Evolutionary conservation across 2,113 vertebrate species (phyloP).

Genomic region (Malurus alboscapulatus): DNA sequence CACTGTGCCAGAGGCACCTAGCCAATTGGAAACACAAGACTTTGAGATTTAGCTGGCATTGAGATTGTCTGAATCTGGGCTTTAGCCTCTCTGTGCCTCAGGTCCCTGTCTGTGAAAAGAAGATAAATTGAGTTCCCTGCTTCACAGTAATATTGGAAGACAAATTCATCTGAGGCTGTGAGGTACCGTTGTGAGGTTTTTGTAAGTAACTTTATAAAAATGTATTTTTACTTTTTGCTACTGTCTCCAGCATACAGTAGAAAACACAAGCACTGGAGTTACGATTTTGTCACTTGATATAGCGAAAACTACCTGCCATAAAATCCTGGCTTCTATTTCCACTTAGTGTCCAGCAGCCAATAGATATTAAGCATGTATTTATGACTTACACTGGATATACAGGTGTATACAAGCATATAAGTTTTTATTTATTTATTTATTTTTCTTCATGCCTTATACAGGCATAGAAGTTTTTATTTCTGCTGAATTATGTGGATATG

Average conservation of each 20-base stretch:
- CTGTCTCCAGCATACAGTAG: neutral
- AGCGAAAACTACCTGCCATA: neutral
- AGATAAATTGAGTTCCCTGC: conserved; percentile 45
- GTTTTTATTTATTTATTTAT: neutral
- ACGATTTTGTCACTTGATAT: neutral
- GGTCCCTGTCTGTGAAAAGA: conserved; percentile 43
- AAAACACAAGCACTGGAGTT: neutral
- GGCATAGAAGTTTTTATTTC: neutral
- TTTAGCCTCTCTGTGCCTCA: conserved; percentile 41
- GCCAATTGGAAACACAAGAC: conserved; percentile 39
- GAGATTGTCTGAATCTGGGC: conserved; percentile 20
- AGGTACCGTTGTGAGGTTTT: neutral
- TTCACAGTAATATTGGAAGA: neutral
- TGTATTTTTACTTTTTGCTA: neutral
- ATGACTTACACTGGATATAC: neutral
- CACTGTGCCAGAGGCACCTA: neutral
- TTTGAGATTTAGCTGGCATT: conserved; percentile 34
- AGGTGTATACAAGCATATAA: rapidly evolving
- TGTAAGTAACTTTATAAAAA: neutral
- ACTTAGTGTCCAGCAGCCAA: neutral
- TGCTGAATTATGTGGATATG: neutral
- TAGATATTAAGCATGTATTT: rapidly evolving
- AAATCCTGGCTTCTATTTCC: neutral
- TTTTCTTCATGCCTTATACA: no score
- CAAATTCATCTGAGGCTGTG: conserved; percentile 3